phyloP scores from a whole-genome alignment of 2,113 vertebrate genomes.

The Haplochromis burtoni region DNA sequence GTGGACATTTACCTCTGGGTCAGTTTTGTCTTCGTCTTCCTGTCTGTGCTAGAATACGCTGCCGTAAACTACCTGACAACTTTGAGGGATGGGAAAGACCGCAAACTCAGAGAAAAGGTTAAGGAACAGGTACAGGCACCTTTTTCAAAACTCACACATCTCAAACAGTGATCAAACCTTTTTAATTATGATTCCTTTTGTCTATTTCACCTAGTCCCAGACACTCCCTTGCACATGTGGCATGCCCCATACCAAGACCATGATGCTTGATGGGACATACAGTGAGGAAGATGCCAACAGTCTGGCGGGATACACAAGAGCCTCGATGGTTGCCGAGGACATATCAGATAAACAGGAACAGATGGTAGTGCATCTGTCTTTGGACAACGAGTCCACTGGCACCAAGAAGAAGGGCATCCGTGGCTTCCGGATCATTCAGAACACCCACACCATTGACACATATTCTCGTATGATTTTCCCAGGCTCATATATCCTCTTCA shows the following conservation, averaged over 20 bases:
- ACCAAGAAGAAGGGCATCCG: slow-evolving; percentile 79
- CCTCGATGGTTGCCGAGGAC: slow-evolving; percentile 75
- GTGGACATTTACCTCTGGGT: slow-evolving; percentile 81
- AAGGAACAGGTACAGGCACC: slow-evolving; percentile 48
- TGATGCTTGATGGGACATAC: slow-evolving; percentile 85
- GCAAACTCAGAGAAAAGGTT: slow-evolving; percentile 80
- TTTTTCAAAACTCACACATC: neutral
- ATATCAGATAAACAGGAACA: slow-evolving; percentile 79
- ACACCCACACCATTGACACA: slow-evolving; percentile 89
- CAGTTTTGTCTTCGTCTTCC: slow-evolving; percentile 79
- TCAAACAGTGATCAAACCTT: neutral
- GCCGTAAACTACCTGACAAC: slow-evolving; percentile 95
- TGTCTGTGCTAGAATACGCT: slow-evolving; percentile 76
- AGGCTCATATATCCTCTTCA: slow-evolving; percentile 90
- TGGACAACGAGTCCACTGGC: slow-evolving; percentile 74
- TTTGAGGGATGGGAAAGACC: slow-evolving; percentile 80
- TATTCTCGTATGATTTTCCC: slow-evolving; percentile 94
- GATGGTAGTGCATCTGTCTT: slow-evolving; percentile 80
- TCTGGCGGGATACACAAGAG: slow-evolving; percentile 81
- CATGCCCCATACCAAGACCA: slow-evolving; percentile 79
- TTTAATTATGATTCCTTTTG: neutral
- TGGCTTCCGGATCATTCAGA: slow-evolving; percentile 82
- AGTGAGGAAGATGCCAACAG: slow-evolving; percentile 85
- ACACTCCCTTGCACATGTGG: slow-evolving; percentile 79
- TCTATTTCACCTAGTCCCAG: slow-evolving; percentile 49